Percentiles rank a stretch among this genome's conserved stretches.
These are phyloP conservation scores for Epistrophe grossulariae DNA, from an alignment of 2,888 invertebrate species.

Conservation along the genomic window DNA sequence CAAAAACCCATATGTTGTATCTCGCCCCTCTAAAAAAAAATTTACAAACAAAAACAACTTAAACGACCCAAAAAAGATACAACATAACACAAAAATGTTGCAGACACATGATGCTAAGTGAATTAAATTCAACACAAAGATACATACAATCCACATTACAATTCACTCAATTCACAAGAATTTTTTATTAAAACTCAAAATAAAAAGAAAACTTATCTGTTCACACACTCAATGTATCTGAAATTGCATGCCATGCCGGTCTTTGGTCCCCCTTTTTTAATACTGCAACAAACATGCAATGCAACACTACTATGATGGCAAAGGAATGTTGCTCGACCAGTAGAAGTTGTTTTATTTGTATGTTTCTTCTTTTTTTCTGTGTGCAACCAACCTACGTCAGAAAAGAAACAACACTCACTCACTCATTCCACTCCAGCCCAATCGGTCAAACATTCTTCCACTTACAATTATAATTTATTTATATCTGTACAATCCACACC, in stretches of 20 bases:
- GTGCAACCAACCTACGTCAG: slow-evolving; percentile 15
- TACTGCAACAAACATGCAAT: slow-evolving; percentile 8
- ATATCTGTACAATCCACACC: neutral
- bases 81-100: slow-evolving; percentile 20
- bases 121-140: slow-evolving; percentile 41
- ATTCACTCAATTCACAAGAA: neutral
- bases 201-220: neutral
- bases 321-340: slow-evolving; percentile 68
- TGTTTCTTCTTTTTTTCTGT: neutral
- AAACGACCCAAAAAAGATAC: neutral
- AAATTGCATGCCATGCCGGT: slow-evolving; percentile 25
- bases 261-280: neutral
- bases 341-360: neutral
- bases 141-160: slow-evolving; percentile 51
- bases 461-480: neutral
- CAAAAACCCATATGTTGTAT: neutral
- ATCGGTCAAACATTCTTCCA: slow-evolving; percentile 14
- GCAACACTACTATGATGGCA: neutral
- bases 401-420: neutral
- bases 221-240: slow-evolving; percentile 54
- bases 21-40: slow-evolving; percentile 18
- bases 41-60: slow-evolving; percentile 31
- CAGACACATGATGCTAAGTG: neutral
- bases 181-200: neutral
- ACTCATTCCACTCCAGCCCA: neutral